Conservation (phyloP, 2,888 invertebrate species). For the Matsumyia berberina region DNA sequence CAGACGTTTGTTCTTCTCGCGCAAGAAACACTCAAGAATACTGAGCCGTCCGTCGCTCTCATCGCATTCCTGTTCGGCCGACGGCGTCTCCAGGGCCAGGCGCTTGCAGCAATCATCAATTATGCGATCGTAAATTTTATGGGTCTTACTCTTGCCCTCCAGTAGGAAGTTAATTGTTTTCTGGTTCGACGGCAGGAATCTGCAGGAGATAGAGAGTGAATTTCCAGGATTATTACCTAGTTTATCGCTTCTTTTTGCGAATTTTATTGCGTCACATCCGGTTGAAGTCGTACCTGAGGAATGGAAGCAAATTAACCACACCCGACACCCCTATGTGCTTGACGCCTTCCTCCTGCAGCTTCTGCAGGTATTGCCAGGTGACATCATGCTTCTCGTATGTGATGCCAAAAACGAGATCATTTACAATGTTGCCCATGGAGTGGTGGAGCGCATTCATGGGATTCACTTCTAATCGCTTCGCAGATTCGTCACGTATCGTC, state of each 20-base stretch:
- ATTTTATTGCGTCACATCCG: slow-evolving; percentile 67
- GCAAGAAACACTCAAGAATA: slow-evolving; percentile 88
- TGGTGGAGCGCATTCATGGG: slow-evolving; percentile 85
- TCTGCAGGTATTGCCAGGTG: slow-evolving; percentile 91
- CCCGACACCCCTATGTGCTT: slow-evolving; percentile 93
- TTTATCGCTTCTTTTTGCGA: slow-evolving; percentile 45
- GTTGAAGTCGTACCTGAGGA: slow-evolving; percentile 86
- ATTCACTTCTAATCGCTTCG: slow-evolving; percentile 81
- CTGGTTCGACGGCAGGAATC: slow-evolving; percentile 85
- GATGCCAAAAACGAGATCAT: slow-evolving; percentile 91
- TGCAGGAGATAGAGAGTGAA: slow-evolving; percentile 61
- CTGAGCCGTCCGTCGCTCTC: slow-evolving; percentile 78
- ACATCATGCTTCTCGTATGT: slow-evolving; percentile 88
- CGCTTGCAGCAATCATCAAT: slow-evolving; percentile 86
- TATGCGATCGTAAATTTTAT: slow-evolving; percentile 89
- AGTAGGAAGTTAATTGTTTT: slow-evolving; percentile 88
- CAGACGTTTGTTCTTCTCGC: slow-evolving; percentile 86
- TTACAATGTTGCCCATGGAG: slow-evolving; percentile 91
- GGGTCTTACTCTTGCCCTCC: slow-evolving; percentile 90
- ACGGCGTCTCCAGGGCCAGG: slow-evolving; percentile 63
- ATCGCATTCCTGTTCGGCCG: slow-evolving; percentile 83
- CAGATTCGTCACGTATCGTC: slow-evolving; percentile 77
- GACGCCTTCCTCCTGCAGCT: slow-evolving; percentile 92
- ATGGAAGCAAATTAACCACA: slow-evolving; percentile 93
- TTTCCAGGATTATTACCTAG: slow-evolving; percentile 23